Conservation (phyloP, 2,888 invertebrate species). For the Orthosia incerta region DNA sequence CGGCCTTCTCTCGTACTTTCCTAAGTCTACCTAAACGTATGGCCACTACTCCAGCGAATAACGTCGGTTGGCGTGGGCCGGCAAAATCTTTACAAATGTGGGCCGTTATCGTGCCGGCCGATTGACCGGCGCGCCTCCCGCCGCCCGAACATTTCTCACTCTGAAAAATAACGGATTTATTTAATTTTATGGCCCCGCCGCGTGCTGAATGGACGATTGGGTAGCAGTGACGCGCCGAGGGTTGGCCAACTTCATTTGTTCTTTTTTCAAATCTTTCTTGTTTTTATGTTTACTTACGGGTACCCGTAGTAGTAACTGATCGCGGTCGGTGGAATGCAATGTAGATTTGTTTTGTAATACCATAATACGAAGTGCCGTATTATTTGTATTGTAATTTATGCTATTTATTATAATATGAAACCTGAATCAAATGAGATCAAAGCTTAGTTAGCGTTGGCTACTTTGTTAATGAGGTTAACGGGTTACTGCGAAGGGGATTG, state of each 20-base stretch:
- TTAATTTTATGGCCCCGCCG: constrained; percentile 90
- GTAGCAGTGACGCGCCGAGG: constrained; percentile 69
- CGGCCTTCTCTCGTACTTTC: constrained; percentile 49
- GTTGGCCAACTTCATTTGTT: constrained; percentile 71
- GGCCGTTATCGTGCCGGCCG: constrained; percentile 88
- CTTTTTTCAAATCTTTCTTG: constrained; percentile 64
- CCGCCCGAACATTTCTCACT: constrained; percentile 85
- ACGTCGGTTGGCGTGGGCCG: constrained; percentile 81
- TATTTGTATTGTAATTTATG: constrained; percentile 31
- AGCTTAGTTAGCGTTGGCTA: constrained; percentile 24
- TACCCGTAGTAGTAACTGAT: constrained; percentile 41
- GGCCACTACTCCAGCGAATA: constrained; percentile 81
- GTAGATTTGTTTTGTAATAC: constrained; percentile 49
- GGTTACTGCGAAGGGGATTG: constrained; percentile 31
- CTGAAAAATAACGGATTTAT: constrained; percentile 91
- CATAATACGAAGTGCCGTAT: constrained; percentile 23
- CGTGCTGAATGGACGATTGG: constrained; percentile 90
- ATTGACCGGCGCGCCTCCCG: constrained; percentile 84
- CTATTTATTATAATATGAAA: constrained; percentile 30
- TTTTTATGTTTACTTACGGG: constrained; percentile 66
- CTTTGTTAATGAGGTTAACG: constrained; percentile 31
- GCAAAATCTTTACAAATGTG: constrained; percentile 91
- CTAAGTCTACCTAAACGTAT: constrained; percentile 79
- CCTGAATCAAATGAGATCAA: constrained; percentile 19
- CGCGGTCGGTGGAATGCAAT: constrained; percentile 52